These are phyloP conservation scores for Trinectes maculatus DNA, from an alignment of 2,113 vertebrate genomes.

Conservation along the genomic window DNA sequence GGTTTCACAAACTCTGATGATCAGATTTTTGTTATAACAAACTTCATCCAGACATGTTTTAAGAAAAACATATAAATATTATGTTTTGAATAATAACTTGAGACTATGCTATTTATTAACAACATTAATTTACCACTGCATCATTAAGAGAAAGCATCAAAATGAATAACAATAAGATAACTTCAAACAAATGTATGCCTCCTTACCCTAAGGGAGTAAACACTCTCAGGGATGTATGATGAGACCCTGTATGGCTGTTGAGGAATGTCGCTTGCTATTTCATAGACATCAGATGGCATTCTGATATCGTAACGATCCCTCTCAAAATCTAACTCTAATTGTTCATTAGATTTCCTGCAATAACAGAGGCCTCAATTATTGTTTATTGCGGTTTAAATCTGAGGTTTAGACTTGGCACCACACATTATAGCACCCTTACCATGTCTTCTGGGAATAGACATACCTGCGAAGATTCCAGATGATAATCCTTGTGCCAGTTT, in stretches of 20 bases:
- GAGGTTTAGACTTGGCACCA: not conserved
- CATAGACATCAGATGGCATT: conserved; percentile 87
- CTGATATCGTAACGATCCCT: conserved; percentile 90
- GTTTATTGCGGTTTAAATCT: not conserved
- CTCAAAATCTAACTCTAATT: conserved; percentile 91
- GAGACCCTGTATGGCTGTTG: conserved; percentile 79
- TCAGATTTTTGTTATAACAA: no score
- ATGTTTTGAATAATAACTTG: no score
- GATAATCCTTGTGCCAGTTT: conserved; percentile 92
- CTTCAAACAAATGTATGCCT: no score
- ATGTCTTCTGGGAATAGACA: no score
- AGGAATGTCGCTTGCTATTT: conserved; percentile 76
- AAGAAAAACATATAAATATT: no score
- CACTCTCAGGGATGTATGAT: conserved; percentile 86
- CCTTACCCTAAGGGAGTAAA: conserved; percentile 83
- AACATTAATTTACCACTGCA: no score
- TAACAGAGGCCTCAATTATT: not conserved
- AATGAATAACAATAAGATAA: no score
- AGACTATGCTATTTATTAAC: no score
- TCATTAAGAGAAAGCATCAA: no score
- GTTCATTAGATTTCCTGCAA: conserved; percentile 82
- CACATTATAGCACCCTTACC: no score
- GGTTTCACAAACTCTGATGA: no score
- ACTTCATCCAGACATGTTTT: no score
- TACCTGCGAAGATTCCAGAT: conserved; percentile 96